Evolutionary conservation across 2,888 invertebrate genomes (phyloP).

Genomic region (Nudaria mundana): DNA sequence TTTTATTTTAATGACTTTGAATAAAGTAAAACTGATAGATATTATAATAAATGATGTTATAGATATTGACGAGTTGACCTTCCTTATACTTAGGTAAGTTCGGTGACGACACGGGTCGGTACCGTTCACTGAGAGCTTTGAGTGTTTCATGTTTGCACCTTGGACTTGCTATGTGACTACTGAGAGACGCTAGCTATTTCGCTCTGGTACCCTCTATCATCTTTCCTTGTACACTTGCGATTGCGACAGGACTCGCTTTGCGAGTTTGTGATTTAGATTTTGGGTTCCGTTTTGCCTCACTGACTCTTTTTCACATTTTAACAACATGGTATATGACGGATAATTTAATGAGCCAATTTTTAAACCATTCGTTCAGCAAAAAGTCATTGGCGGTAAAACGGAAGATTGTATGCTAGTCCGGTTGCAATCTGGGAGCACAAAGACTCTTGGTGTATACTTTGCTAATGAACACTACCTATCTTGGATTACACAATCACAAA

Average conservation of each 20-base stretch:
- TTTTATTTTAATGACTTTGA: too few species aligned
- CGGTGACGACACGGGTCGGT: conserved; percentile 61
- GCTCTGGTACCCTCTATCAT: conserved; percentile 79
- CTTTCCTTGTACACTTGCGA: conserved; percentile 77
- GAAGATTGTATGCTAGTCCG: conserved; percentile 70
- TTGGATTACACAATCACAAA: conserved; percentile 81
- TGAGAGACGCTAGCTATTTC: conserved; percentile 78
- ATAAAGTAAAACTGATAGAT: neutral
- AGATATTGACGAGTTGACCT: conserved; percentile 38
- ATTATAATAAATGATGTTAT: conserved; percentile 5
- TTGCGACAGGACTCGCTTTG: conserved; percentile 74
- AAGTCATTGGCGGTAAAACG: conserved; percentile 42
- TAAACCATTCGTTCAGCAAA: neutral
- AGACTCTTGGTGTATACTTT: conserved; percentile 79
- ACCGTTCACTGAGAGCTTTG: conserved; percentile 80
- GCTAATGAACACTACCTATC: conserved; percentile 78
- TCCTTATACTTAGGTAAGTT: conserved; percentile 64
- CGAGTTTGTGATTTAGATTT: conserved; percentile 40
- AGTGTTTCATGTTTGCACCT: conserved; percentile 83
- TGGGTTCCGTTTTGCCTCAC: conserved; percentile 48
- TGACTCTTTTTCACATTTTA: conserved; percentile 16
- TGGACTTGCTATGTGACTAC: conserved; percentile 82
- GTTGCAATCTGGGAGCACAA: conserved; percentile 82
- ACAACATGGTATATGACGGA: neutral
- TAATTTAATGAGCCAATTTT: neutral